Conservation (phyloP, 2,797 vertebrate species). For the Astyanax mexicanus region DNA sequence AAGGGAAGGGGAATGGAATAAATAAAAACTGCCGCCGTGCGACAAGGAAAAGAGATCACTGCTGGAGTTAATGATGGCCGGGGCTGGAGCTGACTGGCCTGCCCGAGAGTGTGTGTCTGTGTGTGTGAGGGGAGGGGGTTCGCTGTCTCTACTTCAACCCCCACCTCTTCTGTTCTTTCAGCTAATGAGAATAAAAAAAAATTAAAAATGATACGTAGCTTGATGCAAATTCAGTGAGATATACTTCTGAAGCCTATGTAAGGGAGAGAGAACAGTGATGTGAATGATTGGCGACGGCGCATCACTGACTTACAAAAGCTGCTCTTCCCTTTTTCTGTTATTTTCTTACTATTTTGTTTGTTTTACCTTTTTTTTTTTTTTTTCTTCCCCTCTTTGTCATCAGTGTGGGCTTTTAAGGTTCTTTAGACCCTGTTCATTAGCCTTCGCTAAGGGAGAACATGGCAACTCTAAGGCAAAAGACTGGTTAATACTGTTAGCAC, state of each 20-base stretch:
- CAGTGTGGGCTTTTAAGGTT: constrained; percentile 49
- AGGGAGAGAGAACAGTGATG: constrained; percentile 54
- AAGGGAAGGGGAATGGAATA: not conserved
- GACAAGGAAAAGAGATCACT: constrained; percentile 32
- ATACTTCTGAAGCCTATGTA: constrained; percentile 54
- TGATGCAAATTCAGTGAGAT: constrained; percentile 71
- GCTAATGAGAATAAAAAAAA: constrained; percentile 60
- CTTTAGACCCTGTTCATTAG: constrained; percentile 69
- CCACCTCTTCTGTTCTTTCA: constrained; percentile 48
- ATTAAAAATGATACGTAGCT: constrained; percentile 54
- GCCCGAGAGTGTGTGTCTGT: constrained; percentile 83
- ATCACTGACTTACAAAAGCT: constrained; percentile 70
- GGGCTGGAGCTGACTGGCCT: constrained; percentile 67
- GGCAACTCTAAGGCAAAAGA: constrained; percentile 38
- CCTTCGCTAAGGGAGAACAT: constrained; percentile 74
- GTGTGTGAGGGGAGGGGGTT: constrained; percentile 83
- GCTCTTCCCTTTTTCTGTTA: constrained; percentile 53
- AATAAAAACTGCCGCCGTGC: constrained; percentile 20
- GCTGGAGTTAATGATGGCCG: constrained; percentile 60
- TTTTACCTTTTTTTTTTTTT: not conserved
- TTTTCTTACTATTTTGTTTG: not conserved
- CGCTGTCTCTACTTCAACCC: constrained; percentile 80
- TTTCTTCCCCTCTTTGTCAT: constrained; percentile 52
- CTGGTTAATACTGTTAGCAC: constrained; percentile 5
- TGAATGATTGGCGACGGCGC: constrained; percentile 75